Base-by-base conservation (phyloP, 2,797 vertebrate genomes). In the Brotogeris chrysoptera region DNA sequence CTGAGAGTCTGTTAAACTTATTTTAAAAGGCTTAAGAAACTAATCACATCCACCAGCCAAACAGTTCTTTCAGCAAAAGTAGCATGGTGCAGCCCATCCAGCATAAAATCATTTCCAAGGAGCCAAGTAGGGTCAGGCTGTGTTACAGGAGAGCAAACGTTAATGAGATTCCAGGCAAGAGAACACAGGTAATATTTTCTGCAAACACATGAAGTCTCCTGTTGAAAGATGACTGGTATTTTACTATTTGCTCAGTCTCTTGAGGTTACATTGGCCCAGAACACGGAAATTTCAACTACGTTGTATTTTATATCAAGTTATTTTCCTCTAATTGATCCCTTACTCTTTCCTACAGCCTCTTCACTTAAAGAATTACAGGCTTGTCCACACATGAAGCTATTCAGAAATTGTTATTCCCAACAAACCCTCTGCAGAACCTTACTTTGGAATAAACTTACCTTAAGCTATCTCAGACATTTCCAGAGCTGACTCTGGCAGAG, bases 131-230 rank as follows among this genome's bases (percentile, higher is more conserved):
- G 88, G 92, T 94, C 92, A 70, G 86, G 72, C 77, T 81, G 70
- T 66, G 80, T 57, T 73, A 94, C 80, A 94, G 80, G 72, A 96
- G 95, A 91, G 96, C 93, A 94, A 93, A 92, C 6, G 4, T 71
- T 93, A 94, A 93, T 88, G 89, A 95, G 82, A 93, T 84, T 94
- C 88, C 88, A 96, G 92, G 94, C 95, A 94, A 76, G 76, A 88
- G 88, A 96, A 95, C 87, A 91, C 70, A 96, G 73, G 85, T 91
- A 73, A 14, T 92, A 93, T 96, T 96, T 96, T 93, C 73, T 96
- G 82, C 81, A 92, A 95, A 91, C 86, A 91, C 77, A 93, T 96
- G 80, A 93, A 93, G 64, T 77, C 80, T 93, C 91, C 68, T 88
- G 94, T 86, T 95, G 95, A 97, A 94, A 92, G 94, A 96, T 80